Evolutionary conservation across 2,113 vertebrate species (phyloP).

Genomic region (Scatophagus argus): DNA sequence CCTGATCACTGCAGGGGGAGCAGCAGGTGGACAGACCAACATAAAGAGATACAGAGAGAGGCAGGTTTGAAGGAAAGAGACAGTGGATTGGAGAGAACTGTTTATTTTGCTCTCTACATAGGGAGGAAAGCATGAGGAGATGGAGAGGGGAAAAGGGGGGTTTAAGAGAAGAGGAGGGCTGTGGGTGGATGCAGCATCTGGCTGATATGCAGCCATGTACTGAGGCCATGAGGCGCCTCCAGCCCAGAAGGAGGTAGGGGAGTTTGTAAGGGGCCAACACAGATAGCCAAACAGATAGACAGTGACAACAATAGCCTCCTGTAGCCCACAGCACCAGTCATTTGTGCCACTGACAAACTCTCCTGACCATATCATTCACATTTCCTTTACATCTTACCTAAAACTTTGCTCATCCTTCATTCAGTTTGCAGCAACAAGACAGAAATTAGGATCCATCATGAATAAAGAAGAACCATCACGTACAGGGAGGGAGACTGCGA

Average conservation of each 20-base stretch:
- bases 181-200: slow-evolving; percentile 67
- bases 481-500: slow-evolving; percentile 32
- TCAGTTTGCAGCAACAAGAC: slow-evolving; percentile 37
- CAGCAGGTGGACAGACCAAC: slow-evolving; percentile 47
- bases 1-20: slow-evolving; percentile 42
- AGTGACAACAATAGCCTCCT: slow-evolving; percentile 55
- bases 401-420: slow-evolving; percentile 57
- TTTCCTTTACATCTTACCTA: slow-evolving; percentile 22
- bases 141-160: slow-evolving; percentile 1
- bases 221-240: slow-evolving; percentile 64
- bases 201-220: slow-evolving; percentile 53
- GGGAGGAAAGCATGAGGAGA: neutral
- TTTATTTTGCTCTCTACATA: slow-evolving; percentile 35
- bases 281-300: slow-evolving; percentile 42
- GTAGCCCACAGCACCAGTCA: slow-evolving; percentile 31
- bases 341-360: slow-evolving; percentile 29
- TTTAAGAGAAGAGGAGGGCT: slow-evolving; percentile 13
- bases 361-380: slow-evolving; percentile 31
- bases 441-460: slow-evolving; percentile 54
- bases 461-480: slow-evolving; percentile 68
- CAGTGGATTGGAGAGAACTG: slow-evolving; percentile 20
- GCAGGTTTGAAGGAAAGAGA: slow-evolving; percentile 27
- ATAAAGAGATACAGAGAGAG: slow-evolving; percentile 8
- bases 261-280: slow-evolving; percentile 42
- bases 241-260: slow-evolving; percentile 55